These are phyloP conservation scores for Parazoanthus swiftii DNA, from an alignment of 92 coral and sea anemone genomes.

Conservation along the genomic window DNA sequence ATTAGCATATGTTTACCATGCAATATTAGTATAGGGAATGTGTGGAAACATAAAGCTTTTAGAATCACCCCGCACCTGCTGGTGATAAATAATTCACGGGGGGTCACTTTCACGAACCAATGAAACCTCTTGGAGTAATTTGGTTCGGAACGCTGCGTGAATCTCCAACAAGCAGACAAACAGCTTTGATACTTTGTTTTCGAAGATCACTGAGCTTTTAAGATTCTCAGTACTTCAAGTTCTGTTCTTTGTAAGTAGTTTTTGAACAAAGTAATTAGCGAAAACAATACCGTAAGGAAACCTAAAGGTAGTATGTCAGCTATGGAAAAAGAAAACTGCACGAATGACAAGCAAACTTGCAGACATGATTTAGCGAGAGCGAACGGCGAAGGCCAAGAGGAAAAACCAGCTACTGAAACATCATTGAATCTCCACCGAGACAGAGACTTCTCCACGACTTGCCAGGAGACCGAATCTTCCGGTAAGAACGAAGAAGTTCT, in stretches of 20 bases:
- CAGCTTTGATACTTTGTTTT: slow-evolving; percentile 25
- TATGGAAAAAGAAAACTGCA: not conserved
- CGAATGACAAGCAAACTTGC: not conserved
- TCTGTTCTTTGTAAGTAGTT: not conserved
- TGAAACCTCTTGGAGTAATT: slow-evolving; percentile 10
- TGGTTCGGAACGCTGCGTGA: slow-evolving; percentile 10
- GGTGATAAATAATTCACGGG: slow-evolving; percentile 17
- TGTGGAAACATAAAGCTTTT: slow-evolving; percentile 18
- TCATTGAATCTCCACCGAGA: not conserved
- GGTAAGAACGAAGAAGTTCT: slow-evolving; percentile 4
- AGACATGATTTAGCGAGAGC: not conserved
- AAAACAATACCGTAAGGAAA: slow-evolving; percentile 1
- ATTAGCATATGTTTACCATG: slow-evolving; percentile 22
- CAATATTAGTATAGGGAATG: not conserved
- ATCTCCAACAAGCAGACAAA: slow-evolving; percentile 22
- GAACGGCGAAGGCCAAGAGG: not conserved
- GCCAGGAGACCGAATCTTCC: not conserved
- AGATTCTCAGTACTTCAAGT: not conserved
- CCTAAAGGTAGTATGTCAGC: slow-evolving; percentile 9
- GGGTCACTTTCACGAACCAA: not conserved
- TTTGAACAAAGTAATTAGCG: slow-evolving; percentile 1
- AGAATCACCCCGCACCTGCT: slow-evolving; percentile 23
- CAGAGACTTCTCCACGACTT: not conserved
- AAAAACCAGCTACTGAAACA: not conserved
- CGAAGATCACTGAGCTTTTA: not conserved